Evolutionary conservation across 2,797 vertebrate species (phyloP).

Genomic region (Sebastes oblongus): DNA sequence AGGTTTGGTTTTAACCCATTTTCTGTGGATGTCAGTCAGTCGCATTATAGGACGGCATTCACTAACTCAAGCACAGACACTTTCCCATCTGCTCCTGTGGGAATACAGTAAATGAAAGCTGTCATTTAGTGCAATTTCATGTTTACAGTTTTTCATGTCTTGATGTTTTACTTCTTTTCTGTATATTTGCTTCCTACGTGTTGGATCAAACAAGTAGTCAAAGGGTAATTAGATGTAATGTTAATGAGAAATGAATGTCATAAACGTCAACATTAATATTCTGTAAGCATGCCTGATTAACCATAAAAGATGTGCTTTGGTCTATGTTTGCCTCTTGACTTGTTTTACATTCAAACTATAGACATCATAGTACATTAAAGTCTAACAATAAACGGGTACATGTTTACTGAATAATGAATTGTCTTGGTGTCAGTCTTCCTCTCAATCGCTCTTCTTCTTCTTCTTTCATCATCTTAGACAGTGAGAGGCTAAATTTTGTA

Average conservation of each 20-base stretch:
- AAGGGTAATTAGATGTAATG: constrained; percentile 3
- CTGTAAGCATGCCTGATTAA: neutral
- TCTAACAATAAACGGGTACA: neutral
- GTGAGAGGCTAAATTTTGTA: neutral
- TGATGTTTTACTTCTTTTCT: neutral
- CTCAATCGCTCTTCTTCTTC: neutral
- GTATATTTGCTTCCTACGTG: neutral
- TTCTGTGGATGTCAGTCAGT: neutral
- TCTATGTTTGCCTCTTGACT: constrained; percentile 8
- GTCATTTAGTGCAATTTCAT: neutral
- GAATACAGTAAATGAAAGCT: neutral
- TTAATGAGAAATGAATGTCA: constrained; percentile 1
- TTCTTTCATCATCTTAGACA: neutral
- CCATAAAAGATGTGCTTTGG: neutral
- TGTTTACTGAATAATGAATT: constrained; percentile 7
- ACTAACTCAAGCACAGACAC: neutral
- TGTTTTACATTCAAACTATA: constrained; percentile 7
- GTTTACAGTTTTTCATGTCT: neutral
- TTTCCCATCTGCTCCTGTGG: neutral
- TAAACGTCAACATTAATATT: constrained; percentile 1
- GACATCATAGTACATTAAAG: constrained; percentile 11
- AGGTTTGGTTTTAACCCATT: neutral
- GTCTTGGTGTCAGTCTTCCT: neutral
- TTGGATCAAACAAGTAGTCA: neutral
- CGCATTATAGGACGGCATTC: neutral